These are phyloP conservation scores for Ephestia elutella DNA, from an alignment of 1,140 invertebrate genomes.

Conservation along the genomic window DNA sequence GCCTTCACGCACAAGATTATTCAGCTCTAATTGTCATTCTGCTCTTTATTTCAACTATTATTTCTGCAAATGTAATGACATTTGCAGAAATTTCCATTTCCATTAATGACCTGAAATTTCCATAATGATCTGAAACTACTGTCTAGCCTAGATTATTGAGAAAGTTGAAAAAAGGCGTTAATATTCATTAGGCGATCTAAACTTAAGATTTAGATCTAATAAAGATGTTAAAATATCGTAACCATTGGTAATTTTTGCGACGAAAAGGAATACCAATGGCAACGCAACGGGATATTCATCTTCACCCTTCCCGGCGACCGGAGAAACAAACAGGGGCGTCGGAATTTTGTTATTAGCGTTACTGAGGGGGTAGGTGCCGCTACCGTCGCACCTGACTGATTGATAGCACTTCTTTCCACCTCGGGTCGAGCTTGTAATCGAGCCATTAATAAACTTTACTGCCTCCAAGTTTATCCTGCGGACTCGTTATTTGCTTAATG, in stretches of 20 bases:
- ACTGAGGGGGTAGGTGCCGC: constrained; percentile 56
- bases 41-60: too few species aligned
- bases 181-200: too few species aligned
- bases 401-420: constrained; percentile 73
- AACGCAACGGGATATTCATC: constrained; percentile 60
- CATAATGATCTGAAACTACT: too few species aligned
- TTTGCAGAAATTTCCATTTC: too few species aligned
- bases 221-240: not conserved
- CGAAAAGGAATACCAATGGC: constrained; percentile 35
- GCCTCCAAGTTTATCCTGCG: constrained; percentile 67
- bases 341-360: constrained; percentile 74
- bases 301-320: constrained; percentile 54
- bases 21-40: too few species aligned
- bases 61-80: too few species aligned
- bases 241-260: constrained; percentile 30
- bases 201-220: not conserved
- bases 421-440: constrained; percentile 73
- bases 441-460: constrained; percentile 74
- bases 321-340: constrained; percentile 64
- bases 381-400: constrained; percentile 71
- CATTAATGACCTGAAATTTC: too few species aligned
- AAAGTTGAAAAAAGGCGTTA: too few species aligned
- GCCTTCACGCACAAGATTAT: not conserved
- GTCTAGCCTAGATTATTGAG: too few species aligned
- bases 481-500: constrained; percentile 69